These are phyloP conservation scores for Leucoptera coffeella DNA, from an alignment of 2,888 invertebrate species.

Conservation along the genomic window DNA sequence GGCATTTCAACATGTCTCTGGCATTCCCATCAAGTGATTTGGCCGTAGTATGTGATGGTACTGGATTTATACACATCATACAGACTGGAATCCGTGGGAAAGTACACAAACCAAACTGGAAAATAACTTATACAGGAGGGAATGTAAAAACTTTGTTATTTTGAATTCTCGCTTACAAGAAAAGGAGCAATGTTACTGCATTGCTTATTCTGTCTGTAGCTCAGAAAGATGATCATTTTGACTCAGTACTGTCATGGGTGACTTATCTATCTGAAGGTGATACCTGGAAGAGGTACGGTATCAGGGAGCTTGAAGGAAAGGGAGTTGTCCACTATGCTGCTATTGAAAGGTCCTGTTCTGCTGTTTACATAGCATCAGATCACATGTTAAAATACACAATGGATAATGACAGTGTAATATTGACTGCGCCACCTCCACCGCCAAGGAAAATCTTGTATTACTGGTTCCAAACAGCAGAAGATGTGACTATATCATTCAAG, in stretches of 20 bases:
- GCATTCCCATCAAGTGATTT: conserved; percentile 57
- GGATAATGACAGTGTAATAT: conserved; percentile 49
- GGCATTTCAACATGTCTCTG: conserved; percentile 64
- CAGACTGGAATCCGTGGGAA: conserved; percentile 54
- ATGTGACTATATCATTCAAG: conserved; percentile 52
- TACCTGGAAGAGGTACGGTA: conserved; percentile 44
- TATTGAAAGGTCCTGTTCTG: conserved; percentile 57
- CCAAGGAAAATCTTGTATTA: conserved; percentile 42
- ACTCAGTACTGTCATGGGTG: conserved; percentile 58
- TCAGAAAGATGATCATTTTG: conserved; percentile 43
- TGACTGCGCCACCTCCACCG: conserved; percentile 9
- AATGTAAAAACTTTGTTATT: conserved; percentile 48
- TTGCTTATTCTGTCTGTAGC: conserved; percentile 58
- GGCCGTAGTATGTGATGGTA: conserved; percentile 66
- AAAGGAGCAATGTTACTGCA: conserved; percentile 48
- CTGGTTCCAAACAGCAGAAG: conserved; percentile 68
- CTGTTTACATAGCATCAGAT: conserved; percentile 63
- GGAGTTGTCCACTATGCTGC: conserved; percentile 64
- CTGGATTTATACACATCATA: conserved; percentile 57
- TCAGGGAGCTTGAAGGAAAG: conserved; percentile 51
- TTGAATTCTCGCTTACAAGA: conserved; percentile 50
- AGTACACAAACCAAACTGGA: conserved; percentile 50
- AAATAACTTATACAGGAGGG: conserved; percentile 38
- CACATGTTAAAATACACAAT: conserved; percentile 52
- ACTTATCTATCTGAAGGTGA: conserved; percentile 37